These are phyloP conservation scores for Oreocharis arfaki DNA, from an alignment of 2,113 vertebrate species.

Conservation along the genomic window DNA sequence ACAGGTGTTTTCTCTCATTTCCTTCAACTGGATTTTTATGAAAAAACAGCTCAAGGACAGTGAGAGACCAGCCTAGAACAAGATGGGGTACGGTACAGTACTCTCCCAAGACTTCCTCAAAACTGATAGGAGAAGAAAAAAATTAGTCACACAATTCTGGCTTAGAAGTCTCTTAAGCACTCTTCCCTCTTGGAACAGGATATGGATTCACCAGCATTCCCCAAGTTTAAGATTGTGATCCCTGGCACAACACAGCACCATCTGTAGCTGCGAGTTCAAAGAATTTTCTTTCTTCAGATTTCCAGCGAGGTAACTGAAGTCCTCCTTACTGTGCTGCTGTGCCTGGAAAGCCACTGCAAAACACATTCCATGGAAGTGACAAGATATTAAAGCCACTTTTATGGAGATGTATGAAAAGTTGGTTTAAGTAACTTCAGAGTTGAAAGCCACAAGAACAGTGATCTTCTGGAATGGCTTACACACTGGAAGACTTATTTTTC, in stretches of 20 bases:
- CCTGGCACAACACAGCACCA: not conserved
- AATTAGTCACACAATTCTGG: not conserved
- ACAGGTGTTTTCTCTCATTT: not conserved
- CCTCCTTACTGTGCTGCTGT: not conserved
- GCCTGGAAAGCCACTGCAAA: not conserved
- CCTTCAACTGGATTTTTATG: not conserved
- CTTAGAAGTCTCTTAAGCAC: not conserved
- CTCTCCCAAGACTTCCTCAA: not conserved
- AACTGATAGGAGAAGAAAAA: fast-evolving
- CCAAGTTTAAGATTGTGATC: not conserved
- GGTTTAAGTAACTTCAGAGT: not conserved
- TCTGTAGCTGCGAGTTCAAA: not conserved
- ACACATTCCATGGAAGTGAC: not conserved
- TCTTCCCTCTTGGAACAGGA: not conserved
- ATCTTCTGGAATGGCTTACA: not conserved
- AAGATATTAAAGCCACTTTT: not conserved
- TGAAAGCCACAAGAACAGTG: not conserved
- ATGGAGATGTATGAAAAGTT: not conserved
- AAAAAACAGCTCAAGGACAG: not conserved
- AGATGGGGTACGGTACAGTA: fast-evolving
- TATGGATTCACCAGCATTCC: not conserved
- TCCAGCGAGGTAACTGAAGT: not conserved
- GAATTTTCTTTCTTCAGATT: not conserved
- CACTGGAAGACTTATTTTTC: not conserved
- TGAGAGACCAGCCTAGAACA: not conserved